A percentile compares a stretch with the other conserved stretches of the same genome.
Evolutionary conservation across 1,140 invertebrate species (phyloP).

Genomic region (Drosophila simulans): DNA sequence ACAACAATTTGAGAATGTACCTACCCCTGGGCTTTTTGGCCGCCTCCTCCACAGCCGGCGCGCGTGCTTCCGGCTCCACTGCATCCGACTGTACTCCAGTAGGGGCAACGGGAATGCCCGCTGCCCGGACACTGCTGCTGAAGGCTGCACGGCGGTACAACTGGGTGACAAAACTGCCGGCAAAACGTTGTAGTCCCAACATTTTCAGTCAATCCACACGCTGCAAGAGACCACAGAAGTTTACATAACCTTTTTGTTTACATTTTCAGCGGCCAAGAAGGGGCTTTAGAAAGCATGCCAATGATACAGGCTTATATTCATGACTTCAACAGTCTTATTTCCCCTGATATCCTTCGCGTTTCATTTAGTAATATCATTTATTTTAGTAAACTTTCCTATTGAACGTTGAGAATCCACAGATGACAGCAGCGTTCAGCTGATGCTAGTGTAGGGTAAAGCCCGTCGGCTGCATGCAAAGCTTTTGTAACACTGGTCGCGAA

Average conservation of each 20-base stretch:
- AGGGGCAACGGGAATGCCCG: constrained; percentile 48
- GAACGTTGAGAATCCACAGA: constrained; percentile 55
- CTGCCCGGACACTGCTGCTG: constrained; percentile 56
- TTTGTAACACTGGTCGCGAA: background rate
- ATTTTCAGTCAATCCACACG: constrained; percentile 65
- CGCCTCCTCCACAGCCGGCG: constrained; percentile 9
- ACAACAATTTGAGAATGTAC: background rate
- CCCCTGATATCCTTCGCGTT: constrained; percentile 10
- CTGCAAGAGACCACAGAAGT: constrained; percentile 69
- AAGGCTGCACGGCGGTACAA: constrained; percentile 62
- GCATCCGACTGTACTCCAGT: constrained; percentile 10
- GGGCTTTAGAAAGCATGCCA: background rate
- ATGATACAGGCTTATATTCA: background rate
- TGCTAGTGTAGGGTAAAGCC: background rate
- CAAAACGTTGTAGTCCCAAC: constrained; percentile 75
- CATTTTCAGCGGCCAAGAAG: constrained; percentile 38
- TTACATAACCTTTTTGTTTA: constrained; percentile 84
- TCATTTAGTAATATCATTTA: constrained; percentile 38
- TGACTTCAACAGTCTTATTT: background rate
- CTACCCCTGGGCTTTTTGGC: constrained; percentile 53
- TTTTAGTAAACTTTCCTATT: constrained; percentile 56
- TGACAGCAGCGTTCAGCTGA: constrained; percentile 45
- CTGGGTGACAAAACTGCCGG: constrained; percentile 62
- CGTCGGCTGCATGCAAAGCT: background rate
- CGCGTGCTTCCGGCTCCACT: constrained; percentile 37